Conservation (phyloP, 2,888 invertebrate genomes). For the Pandemis corylana region DNA sequence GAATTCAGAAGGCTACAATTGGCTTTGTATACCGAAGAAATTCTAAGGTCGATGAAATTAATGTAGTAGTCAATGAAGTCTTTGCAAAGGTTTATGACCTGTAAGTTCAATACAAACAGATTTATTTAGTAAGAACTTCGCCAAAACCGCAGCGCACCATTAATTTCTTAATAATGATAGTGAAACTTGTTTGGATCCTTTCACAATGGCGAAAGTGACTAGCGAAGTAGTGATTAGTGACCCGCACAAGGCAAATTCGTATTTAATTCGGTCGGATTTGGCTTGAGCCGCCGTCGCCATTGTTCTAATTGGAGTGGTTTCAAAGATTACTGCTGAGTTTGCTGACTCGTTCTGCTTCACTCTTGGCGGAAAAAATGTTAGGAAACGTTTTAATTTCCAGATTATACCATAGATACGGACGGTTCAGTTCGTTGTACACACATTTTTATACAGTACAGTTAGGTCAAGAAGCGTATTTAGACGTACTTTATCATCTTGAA, state of each 20-base stretch:
- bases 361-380: constrained; percentile 5
- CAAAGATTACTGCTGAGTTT: constrained; percentile 33
- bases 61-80: neutral
- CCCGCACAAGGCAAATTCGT: constrained; percentile 50
- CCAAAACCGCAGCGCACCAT: constrained; percentile 10
- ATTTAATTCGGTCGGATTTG: constrained; percentile 51
- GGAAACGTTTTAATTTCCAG: neutral
- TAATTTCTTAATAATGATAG: constrained; percentile 18
- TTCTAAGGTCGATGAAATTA: neutral
- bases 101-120: neutral
- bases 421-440: no score
- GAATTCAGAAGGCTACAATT: neutral
- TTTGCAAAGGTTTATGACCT: neutral
- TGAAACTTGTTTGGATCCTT: constrained; percentile 22
- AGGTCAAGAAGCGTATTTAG: no score
- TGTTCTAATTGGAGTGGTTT: constrained; percentile 47
- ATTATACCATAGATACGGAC: no score
- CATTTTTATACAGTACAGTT: no score
- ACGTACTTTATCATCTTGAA: no score
- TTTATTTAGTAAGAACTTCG: neutral
- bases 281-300: constrained; percentile 45
- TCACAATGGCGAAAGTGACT: constrained; percentile 34
- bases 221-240: constrained; percentile 44
- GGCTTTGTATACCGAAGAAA: neutral
- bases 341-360: constrained; percentile 2